Evolutionary conservation across 2,113 vertebrate species (phyloP).

Genomic region (Oreochromis aureus): DNA sequence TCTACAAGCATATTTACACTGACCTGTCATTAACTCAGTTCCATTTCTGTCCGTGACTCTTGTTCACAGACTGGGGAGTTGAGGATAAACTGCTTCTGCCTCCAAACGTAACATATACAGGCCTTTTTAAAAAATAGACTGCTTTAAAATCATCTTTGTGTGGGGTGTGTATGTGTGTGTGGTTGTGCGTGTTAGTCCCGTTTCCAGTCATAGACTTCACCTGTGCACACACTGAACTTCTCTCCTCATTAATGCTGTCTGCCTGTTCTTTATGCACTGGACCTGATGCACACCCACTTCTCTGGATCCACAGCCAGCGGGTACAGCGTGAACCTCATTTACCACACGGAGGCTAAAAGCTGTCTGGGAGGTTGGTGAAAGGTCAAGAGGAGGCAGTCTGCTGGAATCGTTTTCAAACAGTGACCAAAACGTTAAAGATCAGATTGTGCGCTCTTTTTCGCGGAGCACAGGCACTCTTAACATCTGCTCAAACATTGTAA

Average conservation of each 20-base stretch:
- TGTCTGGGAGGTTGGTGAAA: background rate
- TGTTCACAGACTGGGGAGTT: background rate
- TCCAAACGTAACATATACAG: constrained; percentile 42
- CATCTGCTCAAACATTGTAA: background rate
- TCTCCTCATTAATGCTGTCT: background rate
- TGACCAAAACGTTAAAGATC: background rate
- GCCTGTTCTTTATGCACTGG: background rate
- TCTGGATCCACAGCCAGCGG: background rate
- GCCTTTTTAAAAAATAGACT: constrained; percentile 39
- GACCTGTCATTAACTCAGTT: background rate
- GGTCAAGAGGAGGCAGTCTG: background rate
- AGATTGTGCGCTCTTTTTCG: background rate
- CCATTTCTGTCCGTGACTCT: background rate
- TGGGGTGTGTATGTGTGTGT: background rate
- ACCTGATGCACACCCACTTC: background rate
- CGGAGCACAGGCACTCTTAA: background rate
- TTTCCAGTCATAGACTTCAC: constrained; percentile 15
- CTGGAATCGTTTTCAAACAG: background rate
- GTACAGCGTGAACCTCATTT: background rate
- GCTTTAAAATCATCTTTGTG: constrained; percentile 54
- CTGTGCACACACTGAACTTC: background rate
- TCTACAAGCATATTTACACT: background rate
- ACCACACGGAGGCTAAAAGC: background rate
- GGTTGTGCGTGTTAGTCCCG: background rate
- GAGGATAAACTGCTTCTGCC: background rate